Base-by-base conservation (phyloP, 2,113 vertebrate genomes). In the Pterocles burchelli region DNA sequence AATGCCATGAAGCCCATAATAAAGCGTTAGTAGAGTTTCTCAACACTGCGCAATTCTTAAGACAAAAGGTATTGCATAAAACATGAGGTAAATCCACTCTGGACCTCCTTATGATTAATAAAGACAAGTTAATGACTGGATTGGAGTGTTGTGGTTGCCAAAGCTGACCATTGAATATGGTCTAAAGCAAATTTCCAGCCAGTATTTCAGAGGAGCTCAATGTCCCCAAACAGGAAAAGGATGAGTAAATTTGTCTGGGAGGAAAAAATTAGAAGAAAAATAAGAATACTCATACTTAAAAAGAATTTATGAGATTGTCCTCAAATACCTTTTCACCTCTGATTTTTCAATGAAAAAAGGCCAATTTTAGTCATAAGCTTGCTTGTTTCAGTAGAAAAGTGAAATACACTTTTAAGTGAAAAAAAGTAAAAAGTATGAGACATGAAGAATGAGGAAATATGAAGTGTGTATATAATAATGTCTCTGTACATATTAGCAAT, bases 151-250 rank as follows among this genome's bases (percentile, higher is more conserved):
- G 86, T 93, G 83, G 63, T 92, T 90, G 65, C 51, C 73, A 55
- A 80, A 90, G 33, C 48, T 84, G 88, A 48, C 86, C 38, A 77
- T 90, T 92, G 90, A 86, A 43, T 77, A 55, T 41, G 48, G 55
- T 74, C 68, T 86, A 81, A 90, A 96, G 3, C 83, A 41, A 80
- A 49, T 89, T 96, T 93, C 38, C 76, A 89, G 59, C 17, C 61
- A 93, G 29, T 66, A 70, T 62, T 88, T 80, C 51, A 86, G 63
- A 93, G 48, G 24, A 93, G 13, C 17, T 90, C 13, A 48, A 38
- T 38, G 59, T 83, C 63, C 78, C 73, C 65, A 92, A 86, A 96
- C 83, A 95, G 95, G 88, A 95, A 97, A 95, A 88, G 22, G 33
- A 84, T 71, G 55, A 89, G 55, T 2, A 93, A 95, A 81, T 78